These are phyloP conservation scores for Meloidogyne floridensis DNA, from an alignment of 1,140 invertebrate genomes.

Conservation along the genomic window DNA sequence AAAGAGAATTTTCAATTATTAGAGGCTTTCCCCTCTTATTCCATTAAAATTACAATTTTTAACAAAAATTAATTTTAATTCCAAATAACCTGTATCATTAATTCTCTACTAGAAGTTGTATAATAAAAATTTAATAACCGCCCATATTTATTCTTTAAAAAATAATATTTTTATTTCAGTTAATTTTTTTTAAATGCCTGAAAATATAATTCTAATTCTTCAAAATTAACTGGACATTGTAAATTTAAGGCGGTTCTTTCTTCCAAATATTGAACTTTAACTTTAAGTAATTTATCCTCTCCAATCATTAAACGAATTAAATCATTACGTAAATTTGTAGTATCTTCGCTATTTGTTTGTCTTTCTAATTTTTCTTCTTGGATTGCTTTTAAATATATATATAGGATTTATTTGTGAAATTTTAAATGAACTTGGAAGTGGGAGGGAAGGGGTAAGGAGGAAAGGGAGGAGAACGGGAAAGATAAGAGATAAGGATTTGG, in stretches of 20 bases:
- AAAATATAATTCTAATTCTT: constrained; percentile 49
- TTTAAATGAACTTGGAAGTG: too few relatives aligned
- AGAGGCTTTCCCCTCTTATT: too few relatives aligned
- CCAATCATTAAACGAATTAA: constrained; percentile 40
- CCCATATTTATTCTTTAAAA: constrained; percentile 45
- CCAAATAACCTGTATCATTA: constrained; percentile 45
- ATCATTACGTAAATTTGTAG: constrained; percentile 26
- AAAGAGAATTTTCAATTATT: not conserved
- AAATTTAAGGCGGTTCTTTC: constrained; percentile 46
- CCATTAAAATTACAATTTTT: not conserved
- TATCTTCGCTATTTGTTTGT: not conserved
- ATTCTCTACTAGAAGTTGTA: constrained; percentile 46
- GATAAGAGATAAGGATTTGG: too few relatives aligned
- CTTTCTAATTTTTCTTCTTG: not conserved
- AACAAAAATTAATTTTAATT: too few relatives aligned
- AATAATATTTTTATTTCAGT: not conserved
- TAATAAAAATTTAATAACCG: constrained; percentile 51
- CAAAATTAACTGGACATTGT: constrained; percentile 40
- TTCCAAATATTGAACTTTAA: constrained; percentile 54
- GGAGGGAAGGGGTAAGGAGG: too few relatives aligned
- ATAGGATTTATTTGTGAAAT: too few relatives aligned
- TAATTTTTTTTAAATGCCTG: not conserved
- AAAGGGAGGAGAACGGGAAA: too few relatives aligned
- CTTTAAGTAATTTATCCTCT: constrained; percentile 43
- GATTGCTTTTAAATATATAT: not conserved